These are phyloP conservation scores for Glyphotaelius pellucidus DNA, from an alignment of 2,888 invertebrate species.

Conservation along the genomic window DNA sequence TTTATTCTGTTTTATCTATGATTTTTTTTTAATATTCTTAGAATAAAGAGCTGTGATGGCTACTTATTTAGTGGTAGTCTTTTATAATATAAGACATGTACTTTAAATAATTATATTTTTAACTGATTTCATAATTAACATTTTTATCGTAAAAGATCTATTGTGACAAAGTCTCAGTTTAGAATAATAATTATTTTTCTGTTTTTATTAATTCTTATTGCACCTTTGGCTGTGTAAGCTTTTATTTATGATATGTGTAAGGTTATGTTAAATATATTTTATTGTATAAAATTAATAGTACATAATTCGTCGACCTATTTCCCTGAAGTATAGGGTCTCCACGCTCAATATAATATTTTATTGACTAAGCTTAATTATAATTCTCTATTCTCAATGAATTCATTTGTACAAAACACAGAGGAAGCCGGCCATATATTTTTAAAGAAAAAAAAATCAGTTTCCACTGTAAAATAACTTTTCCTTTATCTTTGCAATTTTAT, in stretches of 20 bases:
- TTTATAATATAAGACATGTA: conserved; percentile 46
- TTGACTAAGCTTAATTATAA: background rate
- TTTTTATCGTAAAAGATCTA: background rate
- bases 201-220: background rate
- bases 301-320: background rate
- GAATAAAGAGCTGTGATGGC: conserved; percentile 56
- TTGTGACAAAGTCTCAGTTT: conserved; percentile 48
- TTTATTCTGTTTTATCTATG: background rate
- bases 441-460: background rate
- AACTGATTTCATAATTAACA: background rate
- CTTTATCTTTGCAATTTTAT: background rate
- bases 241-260: conserved; percentile 20
- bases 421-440: background rate
- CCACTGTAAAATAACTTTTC: background rate
- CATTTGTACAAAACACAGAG: background rate
- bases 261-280: conserved; percentile 6
- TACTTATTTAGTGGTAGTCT: conserved; percentile 51
- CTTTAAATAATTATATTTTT: conserved; percentile 51
- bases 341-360: background rate
- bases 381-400: background rate
- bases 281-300: background rate
- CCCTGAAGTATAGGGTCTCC: background rate
- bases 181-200: conserved; percentile 30
- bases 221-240: conserved; percentile 47
- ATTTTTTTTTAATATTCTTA: background rate